Base-by-base conservation (phyloP, 2,113 vertebrate genomes). In the Pipra filicauda region DNA sequence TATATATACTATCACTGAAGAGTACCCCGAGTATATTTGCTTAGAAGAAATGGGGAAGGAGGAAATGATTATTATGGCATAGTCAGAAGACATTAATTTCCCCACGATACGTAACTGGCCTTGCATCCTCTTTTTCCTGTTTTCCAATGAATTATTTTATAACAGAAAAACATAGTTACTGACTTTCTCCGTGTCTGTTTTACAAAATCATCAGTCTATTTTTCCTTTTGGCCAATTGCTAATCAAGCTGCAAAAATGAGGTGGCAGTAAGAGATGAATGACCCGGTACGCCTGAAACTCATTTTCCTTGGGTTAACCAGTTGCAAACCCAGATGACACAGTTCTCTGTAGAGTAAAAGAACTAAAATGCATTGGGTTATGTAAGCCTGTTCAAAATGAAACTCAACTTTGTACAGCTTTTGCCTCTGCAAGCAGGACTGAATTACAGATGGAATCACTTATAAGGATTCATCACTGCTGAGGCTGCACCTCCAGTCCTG, bases 1-100 rank as follows among this genome's bases (percentile, higher is more conserved):
- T 98, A 98, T 98, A 98, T 97, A 96, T 74, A 96, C 97, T 95
- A 95, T 93, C 85, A 79, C 85, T 96, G 94, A 97, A 97, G 96
- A 98, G 97, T 72, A 97, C 93, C 96, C 94, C 26, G 51, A 97
- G 97, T 96, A 86, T 94, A 98, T 97, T 70, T 97, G 96, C 93
- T 98, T 96, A 97, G 91, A 88, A 96, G 87, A 98, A 97, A 98
- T 87, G 62, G 91, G 91, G 90, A 97, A 97, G 95, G 93, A 98
- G 92, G 93, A 96, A 97, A 96, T 76, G 9, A 97, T 90, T 96
- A 96, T 91, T 93, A 79, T 6, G 21, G 70, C 59, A 78, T 85
- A 91, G 57, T 49, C 82, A 91, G 87, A 94, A 95, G 89, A 96
- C 69, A 91, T 96, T 94, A 15, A 95, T 92, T 96, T 85, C 84